Base-by-base conservation (phyloP, 2,888 invertebrate species). In the Mimas tiliae region DNA sequence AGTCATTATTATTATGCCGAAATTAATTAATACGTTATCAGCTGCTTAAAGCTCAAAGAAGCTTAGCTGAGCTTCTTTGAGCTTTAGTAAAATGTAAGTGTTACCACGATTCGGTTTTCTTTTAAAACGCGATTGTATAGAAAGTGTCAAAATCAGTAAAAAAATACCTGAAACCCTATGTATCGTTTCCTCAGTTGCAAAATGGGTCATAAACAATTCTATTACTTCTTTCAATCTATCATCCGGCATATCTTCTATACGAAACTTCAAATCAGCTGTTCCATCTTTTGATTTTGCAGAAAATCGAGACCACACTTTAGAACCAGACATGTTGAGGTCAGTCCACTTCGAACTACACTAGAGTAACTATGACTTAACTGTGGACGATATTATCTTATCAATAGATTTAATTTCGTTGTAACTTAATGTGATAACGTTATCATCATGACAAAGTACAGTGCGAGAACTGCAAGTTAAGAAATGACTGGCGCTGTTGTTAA, bases 201-300 rank as follows among this genome's bases (percentile, higher is more conserved):
- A 80, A 68, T 81, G 62, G 3, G 72, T 65, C 0, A 62, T n/a
- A 16, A 72, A 62, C 6, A 75, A 67, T 38, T 75, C 67, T 6
- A 70, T 16, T 12, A 74, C 69, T 55, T 75, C 72, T 1, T 72
- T 71, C 0, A 64, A 7, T 12, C 72, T 67, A 63, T 74, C 66
- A 33, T 65, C 52, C 1, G 78, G 74, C 67, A 72, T 65, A n/a
- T 80, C 74, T 55, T 77, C 67, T 27, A 78, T 73, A 1, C 70
- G 66, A 52, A 81, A 73, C 9, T 80, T 77, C 34, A 73, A 34
- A n/a, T 67, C 65, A 27, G 27, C 4, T 52, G 70, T 48, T 65
- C 72, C 72, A 62, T 72, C 65, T 8, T 62, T 62, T 64, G 38
- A 72, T 16, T 50, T 67, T n/a, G 58, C 68, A 0, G 71, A 52